Evolutionary conservation across 2,888 invertebrate genomes (phyloP), one percentile per base, ranked within the genome.

Genomic region (Arge pagana): DNA sequence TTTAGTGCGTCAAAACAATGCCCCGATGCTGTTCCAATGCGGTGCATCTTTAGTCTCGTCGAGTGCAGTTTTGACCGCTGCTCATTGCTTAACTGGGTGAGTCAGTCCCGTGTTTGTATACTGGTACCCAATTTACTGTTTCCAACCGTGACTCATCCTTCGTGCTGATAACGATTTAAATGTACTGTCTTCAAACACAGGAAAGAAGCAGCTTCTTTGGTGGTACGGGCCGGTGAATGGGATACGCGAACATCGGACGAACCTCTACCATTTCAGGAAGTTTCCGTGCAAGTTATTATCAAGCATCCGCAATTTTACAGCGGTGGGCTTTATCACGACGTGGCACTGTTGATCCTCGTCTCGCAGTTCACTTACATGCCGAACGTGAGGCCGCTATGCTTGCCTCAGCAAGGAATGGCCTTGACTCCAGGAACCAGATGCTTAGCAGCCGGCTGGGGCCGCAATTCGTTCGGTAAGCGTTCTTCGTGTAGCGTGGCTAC

Each of bases 41-140:
- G 93, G 92, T 0, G 93, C 88, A 0, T 86, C 91, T 0, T 76
- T 93, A 36, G 88, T 93, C 56, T 86, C 88, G 54, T 85, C 88
- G 0, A 79, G 79, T 45, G 87, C 88, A 0, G 87, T 90, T 0
- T 67, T 93, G 2, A 93, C 93, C 0, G 89, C 90, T 0, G 91
- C 90, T 0, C 93, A 94, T 74, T 89, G 89, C 68, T 84, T 90
- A 15, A 40, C 50, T 8, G 67, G 67, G 74, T 74, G 59, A 40
- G 50, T 7, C 8, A 37, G n/a, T 10, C 24, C 10, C 18, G 0
- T 15, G 16, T 16, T 31, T 11, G 8, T 6, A 10, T n/a, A 8
- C 11, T n/a, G n/a, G n/a, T n/a, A n/a, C n/a, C n/a, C n/a, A n/a
- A n/a, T n/a, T n/a, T n/a, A n/a, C n/a, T n/a, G n/a, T n/a, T n/a